Evolutionary conservation across 2,888 invertebrate genomes (phyloP).

Genomic region (Drosophila fulvimacula): DNA sequence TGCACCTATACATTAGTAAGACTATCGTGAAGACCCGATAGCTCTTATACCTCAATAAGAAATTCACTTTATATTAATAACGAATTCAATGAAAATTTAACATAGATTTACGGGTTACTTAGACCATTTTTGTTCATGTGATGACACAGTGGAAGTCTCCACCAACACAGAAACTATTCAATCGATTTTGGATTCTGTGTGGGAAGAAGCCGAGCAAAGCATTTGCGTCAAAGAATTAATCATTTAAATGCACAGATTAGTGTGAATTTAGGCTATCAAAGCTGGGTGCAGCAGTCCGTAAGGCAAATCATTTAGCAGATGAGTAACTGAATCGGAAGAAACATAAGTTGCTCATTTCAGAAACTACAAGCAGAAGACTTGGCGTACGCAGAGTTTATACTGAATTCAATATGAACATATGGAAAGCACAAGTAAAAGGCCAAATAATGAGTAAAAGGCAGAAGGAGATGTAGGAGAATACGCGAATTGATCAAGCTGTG

Average conservation of each 20-base stretch:
- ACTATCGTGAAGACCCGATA: too few species aligned
- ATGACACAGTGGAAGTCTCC: neutral
- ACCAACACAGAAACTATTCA: neutral
- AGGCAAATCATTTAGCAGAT: neutral
- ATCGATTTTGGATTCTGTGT: neutral
- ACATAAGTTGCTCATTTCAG: too few species aligned
- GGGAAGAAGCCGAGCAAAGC: neutral
- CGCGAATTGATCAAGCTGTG: neutral
- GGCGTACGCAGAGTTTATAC: neutral
- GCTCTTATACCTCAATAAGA: neutral
- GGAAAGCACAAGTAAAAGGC: too few species aligned
- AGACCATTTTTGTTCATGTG: neutral
- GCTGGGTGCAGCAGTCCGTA: neutral
- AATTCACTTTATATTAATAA: neutral
- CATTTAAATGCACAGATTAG: neutral
- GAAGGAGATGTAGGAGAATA: neutral
- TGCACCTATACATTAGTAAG: neutral
- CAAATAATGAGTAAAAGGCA: too few species aligned
- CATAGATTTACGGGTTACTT: neutral
- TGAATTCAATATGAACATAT: neutral
- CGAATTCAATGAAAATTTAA: neutral
- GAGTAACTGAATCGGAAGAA: neutral
- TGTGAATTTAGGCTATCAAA: neutral
- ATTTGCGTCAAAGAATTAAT: neutral
- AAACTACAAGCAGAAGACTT: neutral